Percentiles rank a stretch among this genome's conserved stretches.
Evolutionary conservation across 1,140 invertebrate species (phyloP).

Genomic region (Papilio aristodemus): DNA sequence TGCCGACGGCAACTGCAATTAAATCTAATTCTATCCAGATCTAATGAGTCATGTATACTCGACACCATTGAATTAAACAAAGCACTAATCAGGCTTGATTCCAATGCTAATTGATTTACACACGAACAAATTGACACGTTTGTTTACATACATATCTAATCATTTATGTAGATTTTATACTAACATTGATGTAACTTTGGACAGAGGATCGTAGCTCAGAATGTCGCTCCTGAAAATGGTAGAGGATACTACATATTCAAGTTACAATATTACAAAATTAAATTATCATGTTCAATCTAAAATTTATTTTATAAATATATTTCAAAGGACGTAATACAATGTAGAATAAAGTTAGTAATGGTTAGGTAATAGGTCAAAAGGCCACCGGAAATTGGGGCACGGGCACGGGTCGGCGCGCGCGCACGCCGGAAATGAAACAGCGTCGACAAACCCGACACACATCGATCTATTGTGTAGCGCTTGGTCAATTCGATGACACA

Average conservation of each 20-base stretch:
- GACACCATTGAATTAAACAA: slow-evolving; percentile 8
- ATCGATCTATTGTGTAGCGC: slow-evolving; percentile 62
- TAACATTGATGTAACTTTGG: background rate
- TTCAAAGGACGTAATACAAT: too few species aligned
- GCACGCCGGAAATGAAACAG: slow-evolving; percentile 75
- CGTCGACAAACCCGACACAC: slow-evolving; percentile 69
- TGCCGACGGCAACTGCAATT: background rate
- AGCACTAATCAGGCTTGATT: slow-evolving; percentile 5
- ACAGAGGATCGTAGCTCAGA: background rate
- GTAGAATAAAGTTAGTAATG: background rate
- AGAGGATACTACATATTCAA: background rate
- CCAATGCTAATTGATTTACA: slow-evolving; percentile 13
- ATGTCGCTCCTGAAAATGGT: background rate
- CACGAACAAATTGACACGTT: slow-evolving; percentile 13
- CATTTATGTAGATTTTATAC: slow-evolving; percentile 1
- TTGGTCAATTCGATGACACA: background rate
- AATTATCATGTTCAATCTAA: background rate
- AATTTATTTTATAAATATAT: background rate
- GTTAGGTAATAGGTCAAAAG: slow-evolving; percentile 12
- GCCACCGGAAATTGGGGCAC: slow-evolving; percentile 68
- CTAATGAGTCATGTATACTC: slow-evolving; percentile 6
- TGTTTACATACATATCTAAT: slow-evolving; percentile 21
- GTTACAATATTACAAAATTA: too few species aligned
- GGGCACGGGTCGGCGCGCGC: slow-evolving; percentile 67
- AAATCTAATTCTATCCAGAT: slow-evolving; percentile 3